A percentile compares a stretch with the other conserved stretches of the same genome.
Evolutionary conservation across 2,888 invertebrate species (phyloP).

Genomic region (Fragum whitleyi): DNA sequence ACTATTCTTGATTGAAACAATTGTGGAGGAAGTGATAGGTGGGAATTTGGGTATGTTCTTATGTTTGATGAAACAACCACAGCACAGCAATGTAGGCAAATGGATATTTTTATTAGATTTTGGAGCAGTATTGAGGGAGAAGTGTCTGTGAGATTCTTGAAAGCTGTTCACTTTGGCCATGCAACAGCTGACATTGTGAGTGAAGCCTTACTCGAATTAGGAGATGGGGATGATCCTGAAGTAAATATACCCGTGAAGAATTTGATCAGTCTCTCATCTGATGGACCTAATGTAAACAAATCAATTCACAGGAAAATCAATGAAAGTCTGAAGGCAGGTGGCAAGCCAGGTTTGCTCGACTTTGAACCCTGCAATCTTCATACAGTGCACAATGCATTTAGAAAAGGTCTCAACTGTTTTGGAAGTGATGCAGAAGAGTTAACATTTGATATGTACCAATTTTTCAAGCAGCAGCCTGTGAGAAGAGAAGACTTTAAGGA

Average conservation of each 20-base stretch:
- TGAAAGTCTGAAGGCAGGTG: constrained; percentile 25
- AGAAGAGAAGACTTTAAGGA: constrained; percentile 30
- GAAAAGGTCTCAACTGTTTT: too few relatives aligned
- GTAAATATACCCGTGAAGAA: constrained; percentile 19
- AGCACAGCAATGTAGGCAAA: constrained; percentile 40
- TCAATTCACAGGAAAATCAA: constrained; percentile 33
- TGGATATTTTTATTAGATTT: constrained; percentile 38
- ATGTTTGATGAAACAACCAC: constrained; percentile 36
- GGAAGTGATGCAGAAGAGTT: too few relatives aligned
- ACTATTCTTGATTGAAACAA: constrained; percentile 29
- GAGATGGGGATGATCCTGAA: constrained; percentile 11
- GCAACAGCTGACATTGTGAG: too few relatives aligned
- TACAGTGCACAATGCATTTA: too few relatives aligned
- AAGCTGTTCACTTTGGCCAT: constrained; percentile 37
- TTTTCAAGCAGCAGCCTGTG: constrained; percentile 36
- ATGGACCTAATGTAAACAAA: constrained; percentile 44
- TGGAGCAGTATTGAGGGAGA: constrained; percentile 26
- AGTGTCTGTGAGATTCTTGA: constrained; percentile 34
- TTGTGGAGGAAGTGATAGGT: constrained; percentile 42
- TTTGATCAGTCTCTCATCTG: constrained; percentile 38
- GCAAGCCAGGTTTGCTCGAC: constrained; percentile 25
- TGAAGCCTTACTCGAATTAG: constrained; percentile 24
- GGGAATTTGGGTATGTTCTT: constrained; percentile 34
- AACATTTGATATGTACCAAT: constrained; percentile 37
- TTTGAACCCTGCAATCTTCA: constrained; percentile 43